These are phyloP conservation scores for Melolontha melolontha DNA, from an alignment of 2,888 invertebrate species.

Conservation along the genomic window DNA sequence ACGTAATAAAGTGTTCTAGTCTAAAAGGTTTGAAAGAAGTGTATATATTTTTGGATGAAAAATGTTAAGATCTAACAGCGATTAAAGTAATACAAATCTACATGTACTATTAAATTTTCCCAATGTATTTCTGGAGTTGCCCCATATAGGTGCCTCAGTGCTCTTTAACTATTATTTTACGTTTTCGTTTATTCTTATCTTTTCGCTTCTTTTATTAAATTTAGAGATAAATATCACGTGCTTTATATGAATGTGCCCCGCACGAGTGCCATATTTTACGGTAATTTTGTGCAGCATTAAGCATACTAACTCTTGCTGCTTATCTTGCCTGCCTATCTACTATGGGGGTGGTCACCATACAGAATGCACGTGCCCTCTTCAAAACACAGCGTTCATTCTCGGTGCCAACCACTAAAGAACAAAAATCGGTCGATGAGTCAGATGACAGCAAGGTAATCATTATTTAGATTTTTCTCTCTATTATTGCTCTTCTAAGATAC, in stretches of 20 bases:
- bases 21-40: too few species aligned
- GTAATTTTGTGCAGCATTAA: constrained; percentile 56
- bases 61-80: too few species aligned
- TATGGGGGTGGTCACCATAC: constrained; percentile 61
- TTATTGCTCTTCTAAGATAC: too few species aligned
- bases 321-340: constrained; percentile 62
- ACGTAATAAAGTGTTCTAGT: too few species aligned
- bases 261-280: constrained; percentile 58
- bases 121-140: not conserved
- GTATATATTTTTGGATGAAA: too few species aligned
- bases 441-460: constrained; percentile 66
- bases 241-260: constrained; percentile 52
- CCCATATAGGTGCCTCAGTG: not conserved
- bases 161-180: constrained; percentile 1
- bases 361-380: constrained; percentile 83
- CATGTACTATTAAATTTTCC: constrained; percentile 6
- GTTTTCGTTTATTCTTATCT: not conserved
- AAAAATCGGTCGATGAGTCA: constrained; percentile 67
- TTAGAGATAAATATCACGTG: constrained; percentile 46
- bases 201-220: constrained; percentile 32
- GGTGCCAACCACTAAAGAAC: constrained; percentile 89
- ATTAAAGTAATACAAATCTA: too few species aligned
- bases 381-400: constrained; percentile 94
- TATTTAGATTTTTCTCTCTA: constrained; percentile 19
- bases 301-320: constrained; percentile 62